Percentiles rank a stretch among this genome's conserved stretches.
These are phyloP conservation scores for Sapajus apella DNA, from an alignment of 2,113 vertebrate species.

Conservation along the genomic window DNA sequence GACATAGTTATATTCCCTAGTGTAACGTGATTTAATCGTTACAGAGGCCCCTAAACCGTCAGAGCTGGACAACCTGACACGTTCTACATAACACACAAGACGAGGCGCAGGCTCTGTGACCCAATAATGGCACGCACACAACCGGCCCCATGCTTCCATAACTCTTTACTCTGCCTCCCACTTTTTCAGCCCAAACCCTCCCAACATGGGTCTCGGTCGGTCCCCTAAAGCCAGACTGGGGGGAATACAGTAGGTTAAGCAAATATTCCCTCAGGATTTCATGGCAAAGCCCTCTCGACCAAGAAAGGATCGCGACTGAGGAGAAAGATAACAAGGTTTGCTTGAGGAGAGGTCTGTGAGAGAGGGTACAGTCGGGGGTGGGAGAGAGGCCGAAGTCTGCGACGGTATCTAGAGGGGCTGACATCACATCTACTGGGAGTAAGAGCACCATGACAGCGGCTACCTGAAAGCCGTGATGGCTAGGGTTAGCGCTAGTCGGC, in stretches of 20 bases:
- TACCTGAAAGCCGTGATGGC: not conserved
- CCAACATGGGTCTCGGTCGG: not conserved
- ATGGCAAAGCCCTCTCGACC: conserved; percentile 7
- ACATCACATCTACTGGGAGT: not conserved
- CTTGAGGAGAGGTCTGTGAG: not conserved
- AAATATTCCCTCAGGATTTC: conserved; percentile 1
- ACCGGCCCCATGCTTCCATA: not conserved
- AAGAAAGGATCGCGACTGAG: not conserved
- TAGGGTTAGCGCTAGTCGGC: not conserved
- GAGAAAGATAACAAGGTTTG: not conserved
- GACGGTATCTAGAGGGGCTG: not conserved
- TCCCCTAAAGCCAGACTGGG: not conserved
- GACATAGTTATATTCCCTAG: not conserved
- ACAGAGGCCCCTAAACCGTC: not conserved
- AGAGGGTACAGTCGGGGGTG: not conserved
- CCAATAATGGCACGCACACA: not conserved
- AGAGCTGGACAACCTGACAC: not conserved
- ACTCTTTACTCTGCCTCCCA: not conserved
- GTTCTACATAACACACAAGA: not conserved
- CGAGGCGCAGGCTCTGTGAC: not conserved
- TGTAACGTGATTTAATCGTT: conserved; percentile 30
- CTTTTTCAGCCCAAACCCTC: not conserved
- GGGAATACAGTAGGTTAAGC: not conserved
- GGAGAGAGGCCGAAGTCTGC: not conserved
- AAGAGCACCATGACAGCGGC: not conserved